These are phyloP conservation scores for Pangasius mekongensis DNA, from an alignment of 2,797 vertebrate species.

Conservation along the genomic window DNA sequence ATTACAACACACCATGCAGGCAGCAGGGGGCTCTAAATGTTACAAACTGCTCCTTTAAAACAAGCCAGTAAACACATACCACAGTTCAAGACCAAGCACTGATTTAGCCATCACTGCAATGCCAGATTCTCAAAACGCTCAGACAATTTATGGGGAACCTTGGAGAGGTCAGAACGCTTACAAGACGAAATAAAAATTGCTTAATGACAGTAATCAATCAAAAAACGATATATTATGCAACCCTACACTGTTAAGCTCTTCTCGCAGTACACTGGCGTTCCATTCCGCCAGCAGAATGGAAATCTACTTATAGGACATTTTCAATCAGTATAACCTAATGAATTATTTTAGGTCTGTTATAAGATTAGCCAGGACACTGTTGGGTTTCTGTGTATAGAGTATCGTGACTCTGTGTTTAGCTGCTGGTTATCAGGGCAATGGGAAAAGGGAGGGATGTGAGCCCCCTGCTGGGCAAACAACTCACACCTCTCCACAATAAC, in stretches of 20 bases:
- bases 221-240: not conserved
- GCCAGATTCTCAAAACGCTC: not conserved
- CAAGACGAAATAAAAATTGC: not conserved
- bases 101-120: not conserved
- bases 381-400: not conserved
- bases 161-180: not conserved
- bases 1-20: not conserved
- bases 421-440: not conserved
- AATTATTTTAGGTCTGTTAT: not conserved
- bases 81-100: not conserved
- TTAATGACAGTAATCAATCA: not conserved
- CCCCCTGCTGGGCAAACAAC: no score
- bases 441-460: no score
- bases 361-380: not conserved
- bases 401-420: no score
- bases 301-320: not conserved
- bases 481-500: no score
- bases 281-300: not conserved
- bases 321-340: not conserved
- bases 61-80: not conserved
- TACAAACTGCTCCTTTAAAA: not conserved
- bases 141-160: not conserved
- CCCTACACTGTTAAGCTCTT: not conserved
- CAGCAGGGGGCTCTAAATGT: not conserved
- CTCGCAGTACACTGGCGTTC: not conserved